Conservation (phyloP, 1,140 invertebrate genomes). For the Acromyrmex heyeri region DNA sequence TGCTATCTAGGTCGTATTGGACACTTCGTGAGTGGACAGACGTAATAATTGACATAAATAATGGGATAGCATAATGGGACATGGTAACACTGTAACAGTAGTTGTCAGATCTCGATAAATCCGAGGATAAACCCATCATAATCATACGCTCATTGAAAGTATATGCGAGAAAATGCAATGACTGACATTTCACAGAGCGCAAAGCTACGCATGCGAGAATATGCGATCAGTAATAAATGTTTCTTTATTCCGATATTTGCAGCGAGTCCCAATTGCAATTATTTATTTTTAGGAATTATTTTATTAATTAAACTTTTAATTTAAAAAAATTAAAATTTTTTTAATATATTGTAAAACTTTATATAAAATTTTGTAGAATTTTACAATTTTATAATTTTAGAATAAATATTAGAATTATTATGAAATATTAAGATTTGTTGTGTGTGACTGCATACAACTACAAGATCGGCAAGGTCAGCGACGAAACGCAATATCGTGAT, state of each 20-base stretch:
- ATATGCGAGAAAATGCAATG: slow-evolving; percentile 12
- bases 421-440: neutral
- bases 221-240: slow-evolving; percentile 3
- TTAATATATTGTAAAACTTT: no score
- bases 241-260: neutral
- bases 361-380: no score
- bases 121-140: slow-evolving; percentile 16
- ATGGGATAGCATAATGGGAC: slow-evolving; percentile 37
- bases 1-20: slow-evolving; percentile 38
- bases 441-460: neutral
- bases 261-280: neutral
- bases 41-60: slow-evolving; percentile 55
- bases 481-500: neutral
- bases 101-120: slow-evolving; percentile 50
- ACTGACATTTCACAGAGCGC: slow-evolving; percentile 29
- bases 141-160: slow-evolving; percentile 3
- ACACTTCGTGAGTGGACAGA: slow-evolving; percentile 34
- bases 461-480: neutral
- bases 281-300: neutral
- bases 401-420: neutral
- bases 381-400: no score
- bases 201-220: slow-evolving; percentile 48
- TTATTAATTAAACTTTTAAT: neutral
- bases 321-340: no score
- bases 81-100: slow-evolving; percentile 45